Evolutionary conservation across 2,797 vertebrate genomes (phyloP).

Genomic region (Sciurus carolinensis): DNA sequence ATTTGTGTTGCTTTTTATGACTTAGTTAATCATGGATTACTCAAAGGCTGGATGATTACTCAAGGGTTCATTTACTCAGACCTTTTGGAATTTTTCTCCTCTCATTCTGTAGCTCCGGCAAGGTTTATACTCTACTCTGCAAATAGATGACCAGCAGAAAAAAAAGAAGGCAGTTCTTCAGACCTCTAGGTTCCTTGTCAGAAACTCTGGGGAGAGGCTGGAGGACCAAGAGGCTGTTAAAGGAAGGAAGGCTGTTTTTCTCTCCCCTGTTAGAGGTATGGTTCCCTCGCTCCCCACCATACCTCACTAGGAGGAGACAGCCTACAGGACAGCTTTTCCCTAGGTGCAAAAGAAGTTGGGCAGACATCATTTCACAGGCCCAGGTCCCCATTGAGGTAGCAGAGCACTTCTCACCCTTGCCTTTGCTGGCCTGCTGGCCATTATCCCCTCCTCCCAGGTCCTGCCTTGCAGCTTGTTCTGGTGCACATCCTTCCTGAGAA

Average conservation of each 20-base stretch:
- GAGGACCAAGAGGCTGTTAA: not conserved
- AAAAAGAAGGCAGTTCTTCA: not conserved
- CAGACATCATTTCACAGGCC: constrained; percentile 5
- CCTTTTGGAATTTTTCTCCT: constrained; percentile 60
- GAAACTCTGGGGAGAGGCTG: not conserved
- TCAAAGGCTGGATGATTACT: constrained; percentile 55
- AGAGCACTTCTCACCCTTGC: not conserved
- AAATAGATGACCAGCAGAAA: not conserved
- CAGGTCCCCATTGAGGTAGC: not conserved
- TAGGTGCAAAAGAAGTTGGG: not conserved
- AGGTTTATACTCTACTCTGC: constrained; percentile 50
- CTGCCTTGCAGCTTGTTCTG: not conserved
- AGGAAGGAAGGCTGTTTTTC: not conserved
- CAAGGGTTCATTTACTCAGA: constrained; percentile 60
- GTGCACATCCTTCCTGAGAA: not conserved
- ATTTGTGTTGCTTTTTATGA: constrained; percentile 51
- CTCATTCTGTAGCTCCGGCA: constrained; percentile 30
- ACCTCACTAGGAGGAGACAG: too few relatives aligned
- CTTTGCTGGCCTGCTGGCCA: not conserved
- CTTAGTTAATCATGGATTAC: constrained; percentile 54
- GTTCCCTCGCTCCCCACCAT: too few relatives aligned
- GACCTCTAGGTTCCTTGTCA: not conserved
- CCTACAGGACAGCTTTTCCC: not conserved
- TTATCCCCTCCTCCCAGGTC: not conserved
- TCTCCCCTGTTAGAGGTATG: not conserved